Evolutionary conservation across 2,113 vertebrate species (phyloP), one percentile per base, ranked within the genome.

Genomic region (Corvus cornix): DNA sequence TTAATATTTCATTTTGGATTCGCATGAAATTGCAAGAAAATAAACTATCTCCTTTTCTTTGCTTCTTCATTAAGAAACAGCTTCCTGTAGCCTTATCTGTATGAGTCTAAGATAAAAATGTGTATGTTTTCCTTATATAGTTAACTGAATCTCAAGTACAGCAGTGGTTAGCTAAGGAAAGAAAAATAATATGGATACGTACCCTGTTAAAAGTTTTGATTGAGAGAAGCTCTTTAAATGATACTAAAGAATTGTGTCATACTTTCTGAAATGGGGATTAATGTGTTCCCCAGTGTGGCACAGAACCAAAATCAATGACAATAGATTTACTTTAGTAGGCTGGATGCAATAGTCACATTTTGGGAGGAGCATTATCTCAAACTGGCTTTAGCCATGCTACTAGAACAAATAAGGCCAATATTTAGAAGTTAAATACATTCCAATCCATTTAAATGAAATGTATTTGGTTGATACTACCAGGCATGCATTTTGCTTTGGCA

Each of bases 251-350:
- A 23, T 66, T 69, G 14, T 74, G 55, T 85, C 35, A 76, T 26
- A 20, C 51, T 87, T 92, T 93, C 76, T 67, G 59, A 92, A 88
- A 73, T 21, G 9, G 9, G 41, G 9, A 85, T 76, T 70, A 39
- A 77, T 35, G 27, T 67, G 20, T 55, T 66, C 31, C 60, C 19
- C 31, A 15, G 10, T 18, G 27, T 87, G 80, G 84, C 87, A 75
- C 26, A 51, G 44, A 85, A 89, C 28, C 66, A 85, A 85, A 95
- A 94, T 93, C 89, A 91, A 89, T 87, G 48, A 74, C 67, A 95
- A 76, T 64, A 88, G 70, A 85, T 85, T 86, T 82, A 84, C 74
- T 91, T 87, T 53, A 94, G 77, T 84, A 81, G 43, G 43, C 51
- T 89, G 63, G 39, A 55, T 74, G 35, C 67, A 81, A 84, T 75